These are phyloP conservation scores for Neotragus pygmaeus DNA, from an alignment of 2,113 vertebrate genomes.

Conservation along the genomic window DNA sequence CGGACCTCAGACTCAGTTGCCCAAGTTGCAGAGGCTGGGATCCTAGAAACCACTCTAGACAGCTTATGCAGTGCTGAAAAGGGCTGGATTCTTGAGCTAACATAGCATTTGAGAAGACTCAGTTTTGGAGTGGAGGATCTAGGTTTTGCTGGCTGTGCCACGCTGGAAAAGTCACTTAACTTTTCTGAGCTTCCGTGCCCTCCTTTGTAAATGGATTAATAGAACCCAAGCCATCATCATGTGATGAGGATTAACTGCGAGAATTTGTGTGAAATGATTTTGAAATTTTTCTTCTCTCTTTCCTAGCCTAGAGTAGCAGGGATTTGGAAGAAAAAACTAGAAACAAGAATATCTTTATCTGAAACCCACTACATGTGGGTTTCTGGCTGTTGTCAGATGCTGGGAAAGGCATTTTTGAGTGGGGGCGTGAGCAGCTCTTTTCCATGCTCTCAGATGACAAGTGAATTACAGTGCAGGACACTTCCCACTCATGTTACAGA, in stretches of 20 bases:
- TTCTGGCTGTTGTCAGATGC: neutral
- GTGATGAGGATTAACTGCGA: neutral
- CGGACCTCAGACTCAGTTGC: neutral
- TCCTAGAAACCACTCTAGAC: neutral
- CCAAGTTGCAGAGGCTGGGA: neutral
- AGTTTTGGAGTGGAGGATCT: neutral
- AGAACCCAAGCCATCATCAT: fast-evolving
- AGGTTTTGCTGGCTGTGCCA: neutral
- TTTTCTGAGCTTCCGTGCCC: neutral
- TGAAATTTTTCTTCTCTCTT: neutral
- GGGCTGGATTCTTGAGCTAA: neutral
- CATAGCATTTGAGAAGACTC: too few species aligned
- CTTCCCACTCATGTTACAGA: fast-evolving
- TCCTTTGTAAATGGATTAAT: neutral
- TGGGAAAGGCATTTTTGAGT: neutral
- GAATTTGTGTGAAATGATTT: neutral
- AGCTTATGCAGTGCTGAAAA: fast-evolving
- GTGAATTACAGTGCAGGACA: fast-evolving
- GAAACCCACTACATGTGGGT: neutral
- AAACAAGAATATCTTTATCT: neutral
- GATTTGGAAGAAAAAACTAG: neutral
- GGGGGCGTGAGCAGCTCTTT: neutral
- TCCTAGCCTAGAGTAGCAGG: neutral
- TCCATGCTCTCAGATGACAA: neutral
- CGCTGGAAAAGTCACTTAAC: fast-evolving